These are phyloP conservation scores for Dreissena polymorpha DNA, from an alignment of 1,140 invertebrate genomes.

Conservation along the genomic window DNA sequence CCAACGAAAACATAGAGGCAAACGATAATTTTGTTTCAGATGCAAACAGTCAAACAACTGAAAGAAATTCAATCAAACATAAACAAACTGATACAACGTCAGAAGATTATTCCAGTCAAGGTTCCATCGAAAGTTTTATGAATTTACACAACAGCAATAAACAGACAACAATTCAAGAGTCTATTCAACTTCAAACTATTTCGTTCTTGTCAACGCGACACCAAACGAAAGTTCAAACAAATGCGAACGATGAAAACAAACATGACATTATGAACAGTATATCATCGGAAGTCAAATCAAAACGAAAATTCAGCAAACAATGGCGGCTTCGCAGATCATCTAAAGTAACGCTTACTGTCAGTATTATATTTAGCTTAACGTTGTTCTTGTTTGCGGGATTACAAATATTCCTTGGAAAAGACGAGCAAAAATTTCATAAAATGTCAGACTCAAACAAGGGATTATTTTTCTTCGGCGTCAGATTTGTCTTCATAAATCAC, in stretches of 20 bases:
- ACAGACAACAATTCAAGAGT: no score
- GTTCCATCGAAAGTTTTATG: no score
- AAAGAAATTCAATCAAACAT: background rate
- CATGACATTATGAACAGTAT: no score
- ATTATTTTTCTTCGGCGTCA: background rate
- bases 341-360: conserved; percentile 16
- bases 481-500: conserved; percentile 26
- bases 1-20: background rate
- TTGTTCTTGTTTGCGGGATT: background rate
- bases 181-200: no score
- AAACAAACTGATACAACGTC: background rate
- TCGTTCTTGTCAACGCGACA: no score
- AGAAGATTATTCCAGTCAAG: no score
- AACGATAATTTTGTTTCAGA: no score
- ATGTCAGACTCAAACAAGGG: background rate
- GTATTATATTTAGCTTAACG: conserved; percentile 6
- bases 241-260: no score
- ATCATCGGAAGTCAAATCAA: no score
- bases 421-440: background rate
- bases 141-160: no score
- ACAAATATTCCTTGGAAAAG: background rate
- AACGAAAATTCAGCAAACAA: no score
- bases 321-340: conserved; percentile 8
- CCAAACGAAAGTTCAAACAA: no score
- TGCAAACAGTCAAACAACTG: background rate